Evolutionary conservation across 2,888 invertebrate species (phyloP), one percentile per base, ranked within the genome.

Genomic region (Unio pictorum): DNA sequence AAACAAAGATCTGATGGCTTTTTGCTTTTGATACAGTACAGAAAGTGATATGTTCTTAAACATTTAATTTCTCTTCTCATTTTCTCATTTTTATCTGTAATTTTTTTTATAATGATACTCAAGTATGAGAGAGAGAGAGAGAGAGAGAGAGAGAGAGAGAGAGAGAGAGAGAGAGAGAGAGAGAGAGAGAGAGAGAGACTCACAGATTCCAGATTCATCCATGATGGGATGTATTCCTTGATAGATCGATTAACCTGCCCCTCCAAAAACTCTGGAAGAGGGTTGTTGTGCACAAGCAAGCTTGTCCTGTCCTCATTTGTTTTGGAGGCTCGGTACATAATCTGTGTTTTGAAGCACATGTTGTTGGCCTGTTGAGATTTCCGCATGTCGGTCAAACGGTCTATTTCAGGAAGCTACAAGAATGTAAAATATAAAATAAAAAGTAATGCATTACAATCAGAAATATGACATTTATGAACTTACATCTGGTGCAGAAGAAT

Each of bases 311-410:
- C 87, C 67, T 84, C 78, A 73, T 89, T 88, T 45, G 73, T 84
- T 20, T 79, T 73, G 0, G 88, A 87, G 1, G 88, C 83, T 28
- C 88, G 76, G 71, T 81, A 87, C 89, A 89, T 89, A 55, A 89
- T 75, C 74, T 87, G 86, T 34, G 84, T 78, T 78, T 86, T 87
- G 81, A 87, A 87, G 17, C 82, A 77, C 68, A 79, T 80, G 67
- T 84, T 78, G 26, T 82, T 75, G 1, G 84, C 81, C 34, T 68
- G 66, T 30, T 73, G 73, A 55, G 82, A 67, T 62, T 73, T 73
- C 1, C 80, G 73, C 67, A 84, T 80, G 75, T 87, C 84, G 58
- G 84, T 74, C 23, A 88, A 75, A 1, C 78, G 69, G 20, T 74
- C 73, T 73, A 88, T 80, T 63, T 88, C 86, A 2, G 88, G 86